A percentile compares a stretch with the other conserved stretches of the same genome.
Conservation (phyloP, 1,140 invertebrate species). For the Conopomorpha cramerella region DNA sequence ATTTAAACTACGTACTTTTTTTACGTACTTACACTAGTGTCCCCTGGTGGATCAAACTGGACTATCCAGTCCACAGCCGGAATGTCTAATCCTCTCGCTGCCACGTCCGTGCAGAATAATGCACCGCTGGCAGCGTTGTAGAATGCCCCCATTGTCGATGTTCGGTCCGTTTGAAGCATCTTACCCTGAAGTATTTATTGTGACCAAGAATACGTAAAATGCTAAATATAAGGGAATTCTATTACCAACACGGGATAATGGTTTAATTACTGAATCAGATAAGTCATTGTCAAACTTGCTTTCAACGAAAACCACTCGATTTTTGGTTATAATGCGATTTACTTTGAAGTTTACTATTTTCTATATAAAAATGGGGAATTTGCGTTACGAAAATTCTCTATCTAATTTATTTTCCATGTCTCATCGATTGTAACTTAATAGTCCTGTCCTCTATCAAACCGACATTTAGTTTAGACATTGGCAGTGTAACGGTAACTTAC, state of each 20-base stretch:
- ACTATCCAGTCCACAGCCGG: slow-evolving; percentile 96
- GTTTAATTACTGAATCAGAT: no score
- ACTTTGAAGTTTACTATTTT: no score
- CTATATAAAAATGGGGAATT: no score
- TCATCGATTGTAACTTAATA: no score
- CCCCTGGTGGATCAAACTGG: slow-evolving; percentile 95
- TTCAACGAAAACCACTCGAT: no score
- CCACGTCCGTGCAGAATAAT: slow-evolving; percentile 93
- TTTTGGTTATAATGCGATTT: no score
- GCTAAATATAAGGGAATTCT: slow-evolving; percentile 6
- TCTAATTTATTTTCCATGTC: no score
- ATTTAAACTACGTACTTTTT: no score
- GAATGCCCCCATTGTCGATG: slow-evolving; percentile 65
- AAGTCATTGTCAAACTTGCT: no score
- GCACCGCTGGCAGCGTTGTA: slow-evolving; percentile 80
- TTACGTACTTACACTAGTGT: slow-evolving; percentile 82
- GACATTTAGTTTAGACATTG: not conserved
- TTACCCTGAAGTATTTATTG: slow-evolving; percentile 65
- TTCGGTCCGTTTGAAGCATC: slow-evolving; percentile 81
- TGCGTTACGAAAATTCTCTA: no score
- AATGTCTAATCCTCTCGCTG: slow-evolving; percentile 93
- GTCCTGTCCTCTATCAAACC: no score
- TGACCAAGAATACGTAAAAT: not conserved
- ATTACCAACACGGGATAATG: no score
- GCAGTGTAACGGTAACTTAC: slow-evolving; percentile 75